Evolutionary conservation across 2,113 vertebrate genomes (phyloP).

Genomic region (Cyphomyrus plagiostoma): DNA sequence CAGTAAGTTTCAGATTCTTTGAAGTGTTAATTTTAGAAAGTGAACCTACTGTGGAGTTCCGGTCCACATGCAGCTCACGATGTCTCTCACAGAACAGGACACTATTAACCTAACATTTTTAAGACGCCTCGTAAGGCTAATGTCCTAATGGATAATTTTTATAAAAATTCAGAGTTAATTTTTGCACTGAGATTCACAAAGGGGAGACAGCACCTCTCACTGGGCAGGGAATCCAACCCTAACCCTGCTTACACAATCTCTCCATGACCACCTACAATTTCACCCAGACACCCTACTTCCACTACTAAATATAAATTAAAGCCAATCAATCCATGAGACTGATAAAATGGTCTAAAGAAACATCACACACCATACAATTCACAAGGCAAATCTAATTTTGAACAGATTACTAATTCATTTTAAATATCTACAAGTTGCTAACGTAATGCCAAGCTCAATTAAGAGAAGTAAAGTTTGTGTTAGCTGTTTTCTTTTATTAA

Average conservation of each 20-base stretch:
- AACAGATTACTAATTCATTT: background rate
- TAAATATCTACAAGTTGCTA: background rate
- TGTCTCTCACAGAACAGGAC: background rate
- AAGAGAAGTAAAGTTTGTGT: background rate
- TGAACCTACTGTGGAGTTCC: background rate
- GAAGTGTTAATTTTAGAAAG: slow-evolving; percentile 6
- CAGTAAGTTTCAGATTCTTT: background rate
- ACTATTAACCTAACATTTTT: background rate
- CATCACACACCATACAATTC: background rate
- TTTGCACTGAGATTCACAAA: background rate
- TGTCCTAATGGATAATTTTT: background rate
- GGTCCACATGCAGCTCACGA: background rate
- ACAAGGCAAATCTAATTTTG: background rate
- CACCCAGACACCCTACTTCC: background rate
- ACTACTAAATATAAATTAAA: background rate
- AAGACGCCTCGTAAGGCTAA: background rate
- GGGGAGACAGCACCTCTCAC: background rate
- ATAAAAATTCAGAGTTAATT: background rate
- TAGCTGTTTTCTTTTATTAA: background rate
- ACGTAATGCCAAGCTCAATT: background rate
- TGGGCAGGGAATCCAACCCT: background rate
- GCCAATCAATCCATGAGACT: background rate
- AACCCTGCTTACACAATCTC: background rate
- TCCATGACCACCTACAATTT: background rate
- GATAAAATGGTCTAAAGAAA: background rate